These are phyloP conservation scores for Bombus fervidus DNA, from an alignment of 1,140 invertebrate genomes.

Conservation along the genomic window DNA sequence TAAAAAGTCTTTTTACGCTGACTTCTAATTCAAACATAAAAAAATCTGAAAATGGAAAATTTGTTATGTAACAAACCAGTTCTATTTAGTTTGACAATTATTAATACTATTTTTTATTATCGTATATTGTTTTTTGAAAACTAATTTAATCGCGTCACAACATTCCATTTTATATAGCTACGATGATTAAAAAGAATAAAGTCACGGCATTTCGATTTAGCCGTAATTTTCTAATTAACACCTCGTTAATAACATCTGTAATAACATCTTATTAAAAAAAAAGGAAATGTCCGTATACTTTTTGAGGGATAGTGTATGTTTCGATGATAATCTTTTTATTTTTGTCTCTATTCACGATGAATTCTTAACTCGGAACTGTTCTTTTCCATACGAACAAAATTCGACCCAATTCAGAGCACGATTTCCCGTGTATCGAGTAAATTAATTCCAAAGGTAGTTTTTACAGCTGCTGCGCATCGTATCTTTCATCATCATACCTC, in stretches of 20 bases:
- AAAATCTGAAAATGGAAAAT: too few relatives aligned
- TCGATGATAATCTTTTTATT: background rate
- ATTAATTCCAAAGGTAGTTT: constrained; percentile 64
- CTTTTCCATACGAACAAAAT: background rate
- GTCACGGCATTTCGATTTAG: too few relatives aligned
- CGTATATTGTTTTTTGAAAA: too few relatives aligned
- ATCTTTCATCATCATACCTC: constrained; percentile 42
- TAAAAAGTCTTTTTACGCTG: too few relatives aligned
- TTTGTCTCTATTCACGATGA: constrained; percentile 30
- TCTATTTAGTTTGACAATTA: too few relatives aligned
- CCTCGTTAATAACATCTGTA: too few relatives aligned
- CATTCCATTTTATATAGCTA: background rate
- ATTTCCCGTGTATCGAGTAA: constrained; percentile 48
- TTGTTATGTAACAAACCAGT: too few relatives aligned
- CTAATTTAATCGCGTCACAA: background rate
- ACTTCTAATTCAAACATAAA: too few relatives aligned
- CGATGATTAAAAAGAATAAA: background rate
- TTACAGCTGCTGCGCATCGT: constrained; percentile 45
- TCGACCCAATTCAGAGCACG: constrained; percentile 56
- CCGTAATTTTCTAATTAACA: too few relatives aligned
- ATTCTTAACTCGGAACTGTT: constrained; percentile 1
- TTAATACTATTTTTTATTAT: too few relatives aligned
- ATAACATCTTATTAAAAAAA: background rate
- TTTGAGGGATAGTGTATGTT: background rate
- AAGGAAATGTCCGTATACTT: background rate